Evolutionary conservation across 2,113 vertebrate genomes (phyloP).

Genomic region (Boleophthalmus pectinirostris): DNA sequence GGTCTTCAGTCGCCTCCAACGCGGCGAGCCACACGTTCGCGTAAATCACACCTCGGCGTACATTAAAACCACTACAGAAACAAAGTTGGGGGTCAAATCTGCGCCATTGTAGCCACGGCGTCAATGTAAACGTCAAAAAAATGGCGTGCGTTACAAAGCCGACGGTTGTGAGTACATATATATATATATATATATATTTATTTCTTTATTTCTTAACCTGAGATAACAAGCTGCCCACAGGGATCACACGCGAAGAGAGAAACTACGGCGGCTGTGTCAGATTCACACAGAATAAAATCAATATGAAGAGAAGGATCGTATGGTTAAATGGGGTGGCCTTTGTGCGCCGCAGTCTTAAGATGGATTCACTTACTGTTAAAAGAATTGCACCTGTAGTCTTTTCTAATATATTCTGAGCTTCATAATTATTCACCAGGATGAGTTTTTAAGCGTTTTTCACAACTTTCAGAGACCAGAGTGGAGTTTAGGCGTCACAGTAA

Average conservation of each 20-base stretch:
- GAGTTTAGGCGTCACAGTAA: too few relatives aligned
- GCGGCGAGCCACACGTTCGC: slow-evolving; percentile 22
- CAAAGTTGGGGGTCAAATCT: background rate
- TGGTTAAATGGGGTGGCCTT: slow-evolving; percentile 28
- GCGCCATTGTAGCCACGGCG: background rate
- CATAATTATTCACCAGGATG: too few relatives aligned
- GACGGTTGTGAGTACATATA: background rate
- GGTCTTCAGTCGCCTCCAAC: background rate
- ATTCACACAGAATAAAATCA: slow-evolving; percentile 54
- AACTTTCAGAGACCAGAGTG: too few relatives aligned
- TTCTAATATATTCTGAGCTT: too few relatives aligned
- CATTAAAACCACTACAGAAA: slow-evolving; percentile 4
- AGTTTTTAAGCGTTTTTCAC: too few relatives aligned
- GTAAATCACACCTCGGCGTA: slow-evolving; percentile 12
- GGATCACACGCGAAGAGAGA: slow-evolving; percentile 38
- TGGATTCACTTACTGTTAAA: background rate
- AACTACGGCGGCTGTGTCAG: slow-evolving; percentile 15
- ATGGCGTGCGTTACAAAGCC: background rate
- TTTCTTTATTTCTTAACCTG: background rate
- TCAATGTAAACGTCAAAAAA: slow-evolving; percentile 4
- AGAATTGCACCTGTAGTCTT: too few relatives aligned
- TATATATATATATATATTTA: background rate
- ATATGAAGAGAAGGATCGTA: slow-evolving; percentile 47
- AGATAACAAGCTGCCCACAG: slow-evolving; percentile 45
- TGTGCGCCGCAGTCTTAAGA: slow-evolving; percentile 12